Evolutionary conservation across 2,888 invertebrate species (phyloP), one percentile per base, ranked within the genome.

Genomic region (Abrostola triplasia): DNA sequence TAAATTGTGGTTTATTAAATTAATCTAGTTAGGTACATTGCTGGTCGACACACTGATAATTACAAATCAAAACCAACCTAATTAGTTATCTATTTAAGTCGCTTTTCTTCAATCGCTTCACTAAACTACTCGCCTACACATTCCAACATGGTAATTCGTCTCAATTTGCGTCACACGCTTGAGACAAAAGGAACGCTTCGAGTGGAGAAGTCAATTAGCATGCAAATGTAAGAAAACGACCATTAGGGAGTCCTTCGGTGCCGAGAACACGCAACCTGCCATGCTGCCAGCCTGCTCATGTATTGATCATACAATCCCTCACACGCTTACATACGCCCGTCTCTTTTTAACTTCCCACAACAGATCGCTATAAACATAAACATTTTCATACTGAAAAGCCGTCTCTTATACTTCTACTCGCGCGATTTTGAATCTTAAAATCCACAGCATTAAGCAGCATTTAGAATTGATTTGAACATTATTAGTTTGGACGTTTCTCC

Each of bases 171-270:
- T 88, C 88, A 88, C 88, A 85, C 77, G 62, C 78, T 44, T 64
- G 78, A 88, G 84, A 91, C 89, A 92, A 93, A 92, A 92, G 89
- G 88, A 88, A 82, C 79, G 80, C 80, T 80, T 77, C 77, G 82
- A 91, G 24, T 24, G 24, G 87, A 81, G 88, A 87, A 90, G 89
- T 85, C 91, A 93, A 94, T 94, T 93, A 93, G 87, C 87, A 94
- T 94, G 94, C 93, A 94, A 94, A 94, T 94, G 90, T 92, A 94
- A 94, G 94, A 94, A 94, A 93, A 94, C 92, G 92, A 91, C 91
- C 88, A 93, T 92, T 92, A 92, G 85, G 83, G 81, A 76, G 80
- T 82, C 81, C 86, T 86, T 83, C 83, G 75, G 76, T 67, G 73
- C 82, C 84, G 88, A 68, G 84, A 82, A 76, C 80, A 80, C 85